Evolutionary conservation across 2,888 invertebrate species (phyloP), one percentile per base, ranked within the genome.

Genomic region (Silvanus unidentatus): DNA sequence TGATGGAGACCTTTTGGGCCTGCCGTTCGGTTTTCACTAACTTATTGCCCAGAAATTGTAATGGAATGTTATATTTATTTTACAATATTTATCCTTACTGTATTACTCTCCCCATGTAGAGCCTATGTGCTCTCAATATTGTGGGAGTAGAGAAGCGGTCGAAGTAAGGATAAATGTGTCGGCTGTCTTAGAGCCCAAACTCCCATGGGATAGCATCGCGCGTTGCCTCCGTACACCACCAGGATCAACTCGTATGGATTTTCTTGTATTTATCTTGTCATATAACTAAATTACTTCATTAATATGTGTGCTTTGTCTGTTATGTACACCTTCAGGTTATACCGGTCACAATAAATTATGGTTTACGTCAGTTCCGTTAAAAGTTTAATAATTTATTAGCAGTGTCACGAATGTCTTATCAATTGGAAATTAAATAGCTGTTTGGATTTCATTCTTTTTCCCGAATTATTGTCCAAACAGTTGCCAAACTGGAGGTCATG

Each of bases 181-280:
- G 56, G 54, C 54, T 57, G 65, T 66, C 67, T 65, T 64, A 63
- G 65, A 59, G 68, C 14, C 66, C 60, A 65, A 63, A 56, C 59
- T 66, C 67, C 65, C 64, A 45, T 50, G 68, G 65, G 69, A 16
- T 22, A 8, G 22, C 22, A 22, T 22, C 22, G 22, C 22, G 8
- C 22, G 8, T 3, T 5, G 22, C 44, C 43, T 49, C 48, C 54
- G 47, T 42, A 51, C 50, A 62, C 60, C 62, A 60, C 62, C 63
- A 55, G 68, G 65, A 64, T 67, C 64, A 66, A 68, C 66, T 64
- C 64, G 62, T 59, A 62, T 56, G 64, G 66, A 67, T 68, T 65
- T 68, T 68, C 62, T 63, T 63, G 68, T 69, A 69, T 70, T 69
- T 69, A 69, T 67, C 68, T 68, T 70, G 70, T 70, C 70, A 69